Evolutionary conservation across 2,888 invertebrate genomes (phyloP), one percentile per base, ranked within the genome.

Genomic region (Drosophila mimetica): DNA sequence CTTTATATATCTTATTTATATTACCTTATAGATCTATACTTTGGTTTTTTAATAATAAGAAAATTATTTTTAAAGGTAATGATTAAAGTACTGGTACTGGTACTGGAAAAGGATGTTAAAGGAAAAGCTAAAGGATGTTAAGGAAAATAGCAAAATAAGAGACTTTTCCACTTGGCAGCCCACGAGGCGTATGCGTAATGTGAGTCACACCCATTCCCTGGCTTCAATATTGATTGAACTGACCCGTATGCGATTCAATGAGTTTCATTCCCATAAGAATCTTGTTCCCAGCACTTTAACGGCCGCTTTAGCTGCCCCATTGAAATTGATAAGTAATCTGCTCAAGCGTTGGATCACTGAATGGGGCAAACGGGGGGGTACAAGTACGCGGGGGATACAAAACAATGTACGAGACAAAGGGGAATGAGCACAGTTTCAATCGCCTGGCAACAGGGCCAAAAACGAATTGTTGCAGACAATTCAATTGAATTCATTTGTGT

Each of bases 401-500:
- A 39, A 22, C 60, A 37, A 46, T 32, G 18, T 32, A 39, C 22
- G 25, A 39, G 32, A 30, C 44, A 44, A 34, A 37, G 36, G 30
- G 9, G 25, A 55, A 54, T 36, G 60, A 30, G 57, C 44, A 57
- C 60, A 60, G 22, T 39, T n/a, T 55, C n/a, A 16, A 57, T 30
- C 46, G 51, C 64, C 63, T 65, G 52, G 69, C 69, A 69, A 71
- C 70, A 60, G 69, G 46, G 44, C 52, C 66, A 51, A 67, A 57
- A 57, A 46, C 57, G 37, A 57, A 44, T 55, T 77, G 79, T 39
- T 70, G 59, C 69, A 72, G 74, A 18, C 86, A 82, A 82, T 85
- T 79, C 82, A 82, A 82, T 82, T 82, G 82, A 82, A 82, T 77
- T 79, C 82, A 82, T 82, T 82, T 82, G 76, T 82, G 86, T 85